phyloP scores from a whole-genome alignment of 2,888 invertebrate genomes.

The Tolmerus cingulatus region DNA sequence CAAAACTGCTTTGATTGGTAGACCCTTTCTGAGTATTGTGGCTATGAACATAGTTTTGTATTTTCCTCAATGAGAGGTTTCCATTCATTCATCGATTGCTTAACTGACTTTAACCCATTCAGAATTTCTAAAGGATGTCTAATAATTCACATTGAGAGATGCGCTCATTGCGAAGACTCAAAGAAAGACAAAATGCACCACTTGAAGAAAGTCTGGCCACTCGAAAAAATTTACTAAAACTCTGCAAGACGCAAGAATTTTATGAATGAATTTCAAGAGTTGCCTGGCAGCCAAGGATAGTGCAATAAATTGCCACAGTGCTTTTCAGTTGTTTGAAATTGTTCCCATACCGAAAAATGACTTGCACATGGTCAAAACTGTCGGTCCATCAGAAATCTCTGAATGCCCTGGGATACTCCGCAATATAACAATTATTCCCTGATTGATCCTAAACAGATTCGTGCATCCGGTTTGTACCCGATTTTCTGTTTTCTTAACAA shows the following conservation, averaged over 20 bases:
- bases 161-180: neutral
- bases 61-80: neutral
- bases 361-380: conserved; percentile 23
- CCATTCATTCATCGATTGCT: neutral
- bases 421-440: conserved; percentile 12
- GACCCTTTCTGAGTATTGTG: neutral
- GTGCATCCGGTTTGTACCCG: neutral
- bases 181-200: neutral
- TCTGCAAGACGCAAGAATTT: conserved; percentile 24
- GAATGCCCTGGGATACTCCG: neutral
- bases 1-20: neutral
- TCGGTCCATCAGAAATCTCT: neutral
- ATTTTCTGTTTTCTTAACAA: neutral
- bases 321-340: neutral
- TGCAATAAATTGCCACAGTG: conserved; percentile 8
- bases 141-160: neutral
- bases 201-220: conserved; percentile 17
- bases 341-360: neutral
- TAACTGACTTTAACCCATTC: neutral
- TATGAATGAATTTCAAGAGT: conserved; percentile 22
- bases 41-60: neutral
- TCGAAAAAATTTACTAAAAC: conserved; percentile 15
- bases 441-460: conserved; percentile 19
- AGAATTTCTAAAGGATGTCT: neutral
- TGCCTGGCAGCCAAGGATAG: conserved; percentile 20